Conservation (phyloP, 2,888 invertebrate genomes). For the Drosophila fungiperda region DNA sequence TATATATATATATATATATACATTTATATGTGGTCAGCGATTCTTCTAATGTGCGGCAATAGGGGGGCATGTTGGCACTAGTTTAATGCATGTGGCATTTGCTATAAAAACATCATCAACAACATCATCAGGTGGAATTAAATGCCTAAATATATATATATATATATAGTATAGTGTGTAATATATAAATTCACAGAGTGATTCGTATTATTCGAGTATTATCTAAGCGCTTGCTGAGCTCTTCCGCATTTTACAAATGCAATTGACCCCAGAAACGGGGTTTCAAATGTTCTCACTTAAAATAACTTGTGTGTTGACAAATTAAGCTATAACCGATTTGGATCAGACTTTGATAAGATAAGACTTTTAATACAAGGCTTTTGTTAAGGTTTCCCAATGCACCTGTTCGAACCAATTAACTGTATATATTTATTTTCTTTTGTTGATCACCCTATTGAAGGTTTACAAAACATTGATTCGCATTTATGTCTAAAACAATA, state of each 20-base stretch:
- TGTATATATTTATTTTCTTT: background rate
- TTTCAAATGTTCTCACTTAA: slow-evolving; percentile 6
- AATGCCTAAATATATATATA: slow-evolving; percentile 29
- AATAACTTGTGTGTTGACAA: slow-evolving; percentile 1
- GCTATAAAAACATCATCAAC: slow-evolving; percentile 17
- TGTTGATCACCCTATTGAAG: background rate
- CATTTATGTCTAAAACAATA: background rate
- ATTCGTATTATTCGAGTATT: slow-evolving; percentile 21
- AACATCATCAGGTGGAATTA: slow-evolving; percentile 46
- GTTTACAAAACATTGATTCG: background rate
- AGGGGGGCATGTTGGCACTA: background rate
- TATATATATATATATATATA: background rate
- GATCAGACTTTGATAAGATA: background rate
- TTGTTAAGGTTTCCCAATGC: background rate
- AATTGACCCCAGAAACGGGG: slow-evolving; percentile 25
- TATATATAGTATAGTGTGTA: background rate
- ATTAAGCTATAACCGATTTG: background rate
- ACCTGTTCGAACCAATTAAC: background rate
- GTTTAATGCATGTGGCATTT: slow-evolving; percentile 12
- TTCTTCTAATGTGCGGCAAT: slow-evolving; percentile 18
- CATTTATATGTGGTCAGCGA: slow-evolving; percentile 12
- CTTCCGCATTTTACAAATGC: slow-evolving; percentile 45
- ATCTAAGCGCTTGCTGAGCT: slow-evolving; percentile 26
- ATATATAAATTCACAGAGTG: slow-evolving; percentile 22
- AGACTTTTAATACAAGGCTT: background rate